phyloP scores from a whole-genome alignment of 2,888 invertebrate genomes.

The Lasioglossum oenotherae region DNA sequence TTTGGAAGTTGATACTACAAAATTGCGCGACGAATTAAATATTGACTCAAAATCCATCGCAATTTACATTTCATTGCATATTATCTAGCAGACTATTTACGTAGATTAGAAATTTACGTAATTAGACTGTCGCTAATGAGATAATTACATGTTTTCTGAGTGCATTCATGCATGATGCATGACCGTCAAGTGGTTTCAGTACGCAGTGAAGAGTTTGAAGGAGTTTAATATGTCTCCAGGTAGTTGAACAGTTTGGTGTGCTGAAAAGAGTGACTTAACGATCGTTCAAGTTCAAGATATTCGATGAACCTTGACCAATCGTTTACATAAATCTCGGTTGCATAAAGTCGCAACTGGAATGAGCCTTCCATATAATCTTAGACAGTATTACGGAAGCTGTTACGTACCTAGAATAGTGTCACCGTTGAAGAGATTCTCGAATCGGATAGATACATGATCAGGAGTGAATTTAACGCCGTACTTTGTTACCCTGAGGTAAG shows the following conservation, averaged over 20 bases:
- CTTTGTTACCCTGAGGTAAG: constrained; percentile 88
- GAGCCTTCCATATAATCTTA: background rate
- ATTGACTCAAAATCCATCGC: background rate
- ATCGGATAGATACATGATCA: constrained; percentile 86
- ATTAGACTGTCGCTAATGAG: background rate
- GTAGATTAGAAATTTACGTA: background rate
- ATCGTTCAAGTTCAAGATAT: background rate
- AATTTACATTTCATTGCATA: background rate
- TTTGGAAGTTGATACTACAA: background rate
- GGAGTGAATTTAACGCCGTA: constrained; percentile 88
- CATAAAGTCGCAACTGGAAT: background rate
- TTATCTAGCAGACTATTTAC: background rate
- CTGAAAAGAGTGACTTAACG: background rate
- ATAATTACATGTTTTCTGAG: background rate
- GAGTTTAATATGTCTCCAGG: background rate
- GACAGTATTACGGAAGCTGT: background rate
- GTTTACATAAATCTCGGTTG: background rate
- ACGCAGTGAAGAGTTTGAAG: too few relatives aligned
- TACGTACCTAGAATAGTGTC: constrained; percentile 86
- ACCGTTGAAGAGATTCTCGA: constrained; percentile 89
- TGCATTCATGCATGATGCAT: background rate
- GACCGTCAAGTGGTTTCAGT: background rate
- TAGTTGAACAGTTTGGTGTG: background rate
- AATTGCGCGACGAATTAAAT: background rate
- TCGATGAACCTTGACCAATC: background rate